Percentiles rank a stretch among this genome's conserved stretches.
phyloP scores from a whole-genome alignment of 2,888 invertebrate genomes.

The Auanema sp. region DNA sequence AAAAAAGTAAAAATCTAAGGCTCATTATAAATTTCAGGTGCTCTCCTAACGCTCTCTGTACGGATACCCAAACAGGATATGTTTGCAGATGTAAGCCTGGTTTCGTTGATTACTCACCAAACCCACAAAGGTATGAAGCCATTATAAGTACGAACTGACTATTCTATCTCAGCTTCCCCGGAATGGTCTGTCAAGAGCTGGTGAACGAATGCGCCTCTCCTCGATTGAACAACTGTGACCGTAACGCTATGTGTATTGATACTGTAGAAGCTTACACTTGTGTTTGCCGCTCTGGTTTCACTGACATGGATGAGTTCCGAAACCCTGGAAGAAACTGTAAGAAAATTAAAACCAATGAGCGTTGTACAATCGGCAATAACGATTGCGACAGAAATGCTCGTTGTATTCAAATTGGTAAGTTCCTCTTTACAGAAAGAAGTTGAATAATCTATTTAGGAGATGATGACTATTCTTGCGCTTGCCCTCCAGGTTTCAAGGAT shows the following conservation, averaged over 20 bases:
- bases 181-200: constrained; percentile 56
- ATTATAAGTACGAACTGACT: not conserved
- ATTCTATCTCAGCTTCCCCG: constrained; percentile 37
- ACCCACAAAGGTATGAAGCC: constrained; percentile 47
- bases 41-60: constrained; percentile 61
- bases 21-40: constrained; percentile 38
- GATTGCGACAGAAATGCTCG: constrained; percentile 62
- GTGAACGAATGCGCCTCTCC: constrained; percentile 59
- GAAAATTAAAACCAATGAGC: constrained; percentile 55
- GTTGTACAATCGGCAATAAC: constrained; percentile 57
- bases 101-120: constrained; percentile 63
- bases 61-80: constrained; percentile 60
- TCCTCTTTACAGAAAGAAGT: too few species aligned
- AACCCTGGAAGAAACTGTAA: constrained; percentile 63
- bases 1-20: too few species aligned
- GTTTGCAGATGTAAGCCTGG: constrained; percentile 63
- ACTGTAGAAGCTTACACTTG: constrained; percentile 59
- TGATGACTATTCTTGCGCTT: constrained; percentile 59
- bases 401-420: constrained; percentile 51
- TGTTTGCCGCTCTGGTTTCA: constrained; percentile 56
- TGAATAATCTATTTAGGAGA: constrained; percentile 28
- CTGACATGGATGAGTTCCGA: constrained; percentile 60
- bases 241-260: constrained; percentile 62
- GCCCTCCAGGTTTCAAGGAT: constrained; percentile 55
- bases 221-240: constrained; percentile 52